Percentiles rank a stretch among this genome's conserved stretches.
Evolutionary conservation across 2,797 vertebrate genomes (phyloP).

Genomic region (Notamacropus eugenii): DNA sequence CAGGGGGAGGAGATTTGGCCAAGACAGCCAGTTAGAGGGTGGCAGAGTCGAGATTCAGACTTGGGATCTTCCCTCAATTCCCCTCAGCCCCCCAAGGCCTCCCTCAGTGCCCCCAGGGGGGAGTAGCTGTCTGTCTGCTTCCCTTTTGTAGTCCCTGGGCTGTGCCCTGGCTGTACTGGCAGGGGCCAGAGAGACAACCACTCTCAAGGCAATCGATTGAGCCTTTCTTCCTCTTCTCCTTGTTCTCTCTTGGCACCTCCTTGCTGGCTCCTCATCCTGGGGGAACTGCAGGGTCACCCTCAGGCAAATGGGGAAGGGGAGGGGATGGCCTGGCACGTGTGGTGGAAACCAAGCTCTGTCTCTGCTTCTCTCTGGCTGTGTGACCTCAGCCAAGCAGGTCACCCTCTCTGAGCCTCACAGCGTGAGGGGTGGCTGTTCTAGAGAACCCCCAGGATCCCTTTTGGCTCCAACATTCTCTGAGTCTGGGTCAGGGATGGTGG

Average conservation of each 20-base stretch:
- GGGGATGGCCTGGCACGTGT: neutral
- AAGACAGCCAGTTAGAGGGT: too few species aligned
- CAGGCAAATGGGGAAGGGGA: neutral
- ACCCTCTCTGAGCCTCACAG: neutral
- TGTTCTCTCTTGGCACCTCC: neutral
- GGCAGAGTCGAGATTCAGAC: neutral
- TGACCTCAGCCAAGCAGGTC: neutral
- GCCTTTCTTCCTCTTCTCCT: neutral
- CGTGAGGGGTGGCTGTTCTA: neutral
- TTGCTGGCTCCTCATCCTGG: too few species aligned
- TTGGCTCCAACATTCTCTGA: neutral
- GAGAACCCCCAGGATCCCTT: neutral
- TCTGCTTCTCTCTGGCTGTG: neutral
- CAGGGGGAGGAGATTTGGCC: fast-evolving
- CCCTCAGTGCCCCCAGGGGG: too few species aligned
- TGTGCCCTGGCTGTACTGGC: neutral
- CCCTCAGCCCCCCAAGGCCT: too few species aligned
- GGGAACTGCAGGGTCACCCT: neutral
- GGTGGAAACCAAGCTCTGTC: neutral
- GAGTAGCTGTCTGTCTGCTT: neutral
- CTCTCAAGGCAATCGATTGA: neutral
- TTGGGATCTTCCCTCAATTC: neutral
- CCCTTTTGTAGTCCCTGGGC: neutral
- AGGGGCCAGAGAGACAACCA: neutral
- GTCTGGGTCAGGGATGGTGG: neutral